phyloP scores from a whole-genome alignment of 1,140 invertebrate genomes.

The Camponotus floridanus region DNA sequence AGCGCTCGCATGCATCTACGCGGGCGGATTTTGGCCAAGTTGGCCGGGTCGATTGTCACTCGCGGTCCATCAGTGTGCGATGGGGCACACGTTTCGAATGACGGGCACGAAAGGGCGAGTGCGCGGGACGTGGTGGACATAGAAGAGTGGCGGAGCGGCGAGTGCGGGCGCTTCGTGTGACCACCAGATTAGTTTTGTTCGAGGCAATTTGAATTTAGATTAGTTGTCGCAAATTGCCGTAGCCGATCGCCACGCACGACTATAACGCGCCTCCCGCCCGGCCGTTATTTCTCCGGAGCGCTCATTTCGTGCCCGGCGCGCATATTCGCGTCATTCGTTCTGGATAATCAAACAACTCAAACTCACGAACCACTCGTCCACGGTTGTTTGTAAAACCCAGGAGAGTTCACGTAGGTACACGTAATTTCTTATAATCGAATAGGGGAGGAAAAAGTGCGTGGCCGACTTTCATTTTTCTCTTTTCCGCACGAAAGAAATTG shows the following conservation, averaged over 20 bases:
- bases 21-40: conserved; percentile 59
- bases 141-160: conserved; percentile 35
- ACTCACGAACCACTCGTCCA: not conserved
- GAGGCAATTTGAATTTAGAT: conserved; percentile 86
- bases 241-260: conserved; percentile 77
- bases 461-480: not conserved
- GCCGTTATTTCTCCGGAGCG: conserved; percentile 50
- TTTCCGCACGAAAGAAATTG: too few species aligned
- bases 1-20: conserved; percentile 40
- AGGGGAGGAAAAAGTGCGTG: not conserved
- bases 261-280: conserved; percentile 52
- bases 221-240: conserved; percentile 84
- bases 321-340: conserved; percentile 40
- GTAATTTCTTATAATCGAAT: conserved; percentile 1
- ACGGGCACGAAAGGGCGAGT: conserved; percentile 61
- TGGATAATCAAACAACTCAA: conserved; percentile 31
- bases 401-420: not conserved
- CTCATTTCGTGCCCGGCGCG: conserved; percentile 29
- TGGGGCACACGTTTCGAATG: conserved; percentile 60
- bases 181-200: conserved; percentile 85
- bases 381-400: conserved; percentile 1
- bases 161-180: conserved; percentile 69
- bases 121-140: not conserved
- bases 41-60: conserved; percentile 68
- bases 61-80: conserved; percentile 67